Evolutionary conservation across 2,888 invertebrate genomes (phyloP), one percentile per base, ranked within the genome.

Genomic region (Azorinus chamasolen): DNA sequence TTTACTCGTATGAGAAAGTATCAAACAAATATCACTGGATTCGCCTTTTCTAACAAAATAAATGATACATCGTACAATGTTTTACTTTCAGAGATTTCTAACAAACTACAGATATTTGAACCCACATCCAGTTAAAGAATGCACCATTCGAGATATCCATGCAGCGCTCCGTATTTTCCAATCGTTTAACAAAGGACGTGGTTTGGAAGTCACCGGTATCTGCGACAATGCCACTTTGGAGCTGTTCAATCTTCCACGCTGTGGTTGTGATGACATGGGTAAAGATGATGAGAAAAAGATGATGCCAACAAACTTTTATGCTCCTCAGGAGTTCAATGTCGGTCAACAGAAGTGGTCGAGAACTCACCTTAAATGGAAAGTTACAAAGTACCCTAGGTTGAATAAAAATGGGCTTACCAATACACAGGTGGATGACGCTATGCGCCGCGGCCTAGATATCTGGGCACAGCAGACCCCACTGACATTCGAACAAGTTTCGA

Each of bases 181-280:
- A 39, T 18, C 18, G 25, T 20, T 74, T 12, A 70, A 62, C 22
- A 18, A 32, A 2, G 65, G 55, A 8, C 59, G 46, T 16, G 48
- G 37, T 18, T n/a, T 73, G 10, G 14, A 37, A 6, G 53, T 74
- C 6, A 79, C 79, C 0, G 74, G 79, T 0, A 20, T 39, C 24
- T 79, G 79, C 50, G 79, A 79, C 53, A n/a, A 57, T 3, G 54
- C n/a, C 1, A 79, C 79, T 1, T 18, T 46, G 2, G 14, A 5
- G 2, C 45, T 73, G 12, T 66, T 79, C 70, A 5, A 12, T 14
- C 12, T 24, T 37, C 66, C 57, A 3, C 37, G 79, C 18, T 79
- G 79, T 37, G 79, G 79, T 4, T 79, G 79, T 53, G 79, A 79
- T 50, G 79, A 79, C 41, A 70, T 70, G n/a, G 48, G 57, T 18